Base-by-base conservation (phyloP, 2,888 invertebrate genomes). In the Toxonevra muliebris region DNA sequence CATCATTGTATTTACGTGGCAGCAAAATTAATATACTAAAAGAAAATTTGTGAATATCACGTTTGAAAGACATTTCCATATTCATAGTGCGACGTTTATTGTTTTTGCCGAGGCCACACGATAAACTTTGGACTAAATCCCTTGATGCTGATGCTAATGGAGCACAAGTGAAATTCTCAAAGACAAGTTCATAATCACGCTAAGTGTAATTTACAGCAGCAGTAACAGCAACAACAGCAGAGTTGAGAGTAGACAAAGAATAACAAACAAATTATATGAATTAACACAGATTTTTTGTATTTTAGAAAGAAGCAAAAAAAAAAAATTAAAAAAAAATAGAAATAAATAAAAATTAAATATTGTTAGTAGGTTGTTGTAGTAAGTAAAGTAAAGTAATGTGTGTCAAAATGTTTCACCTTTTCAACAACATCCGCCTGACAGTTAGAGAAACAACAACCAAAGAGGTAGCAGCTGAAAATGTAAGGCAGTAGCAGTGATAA, bases 41-140 rank as follows among this genome's bases (percentile, higher is more conserved):
- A 53, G 53, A 13, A 60, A 65, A 73, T 43, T 66, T 59, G 52
- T 60, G 55, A 20, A 72, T 54, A 52, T 62, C 61, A 42, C 70
- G 71, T 13, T 54, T 65, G 53, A 75, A 75, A 41, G 66, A 19
- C 59, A 73, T 41, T 54, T 76, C 74, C 68, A 77, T 73, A 58
- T 66, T 65, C 48, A 75, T 61, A 19, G 71, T 57, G 15, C 74
- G 73, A 13, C 73, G 65, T 30, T 71, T 71, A 12, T 55, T 50
- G 48, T 74, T 74, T 48, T 70, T 73, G 41, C 71, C 70, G 20
- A 76, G 57, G 30, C 71, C 69, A 15, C 75, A 76, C 7, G 40
- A 40, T 17, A 62, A 53, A 11, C 10, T 53, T 2, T 19, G n/a
- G 12, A 62, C 41, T 12, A 13, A 17, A 12, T 20, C 19, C 17